Percentiles rank a stretch among this genome's conserved stretches.
phyloP scores from a whole-genome alignment of 1,140 invertebrate genomes.

The Caenorhabditis tropicalis region DNA sequence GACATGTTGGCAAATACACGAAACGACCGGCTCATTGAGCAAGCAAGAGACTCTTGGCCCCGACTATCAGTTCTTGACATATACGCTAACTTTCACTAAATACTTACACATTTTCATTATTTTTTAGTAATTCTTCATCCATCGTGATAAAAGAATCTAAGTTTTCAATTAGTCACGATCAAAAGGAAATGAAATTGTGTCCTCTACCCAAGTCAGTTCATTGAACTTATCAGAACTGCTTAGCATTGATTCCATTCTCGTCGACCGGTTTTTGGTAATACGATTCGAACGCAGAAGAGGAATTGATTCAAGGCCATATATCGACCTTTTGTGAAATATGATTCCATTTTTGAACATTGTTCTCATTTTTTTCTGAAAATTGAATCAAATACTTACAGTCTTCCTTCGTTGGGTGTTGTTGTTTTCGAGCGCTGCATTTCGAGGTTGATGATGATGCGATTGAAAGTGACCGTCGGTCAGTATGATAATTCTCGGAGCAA shows the following conservation, averaged over 20 bases:
- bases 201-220: not conserved
- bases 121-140: not conserved
- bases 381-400: not conserved
- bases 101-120: not conserved
- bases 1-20: slow-evolving; percentile 41
- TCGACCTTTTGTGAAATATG: not conserved
- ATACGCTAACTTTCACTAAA: not conserved
- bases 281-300: not conserved
- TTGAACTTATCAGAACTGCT: slow-evolving; percentile 12
- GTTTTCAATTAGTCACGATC: not conserved
- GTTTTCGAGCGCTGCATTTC: slow-evolving; percentile 32
- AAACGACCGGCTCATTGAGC: slow-evolving; percentile 38
- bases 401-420: slow-evolving; percentile 33
- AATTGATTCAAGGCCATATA: slow-evolving; percentile 1
- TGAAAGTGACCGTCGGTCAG: slow-evolving; percentile 32
- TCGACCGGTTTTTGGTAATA: not conserved
- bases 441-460: slow-evolving; percentile 34
- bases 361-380: not conserved
- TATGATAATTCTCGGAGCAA: slow-evolving; percentile 36
- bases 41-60: slow-evolving; percentile 7
- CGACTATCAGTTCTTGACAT: slow-evolving; percentile 13
- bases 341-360: not conserved
- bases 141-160: not conserved
- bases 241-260: not conserved
- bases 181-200: not conserved